Evolutionary conservation across 2,797 vertebrate genomes (phyloP).

Genomic region (Fistularia commersonii): DNA sequence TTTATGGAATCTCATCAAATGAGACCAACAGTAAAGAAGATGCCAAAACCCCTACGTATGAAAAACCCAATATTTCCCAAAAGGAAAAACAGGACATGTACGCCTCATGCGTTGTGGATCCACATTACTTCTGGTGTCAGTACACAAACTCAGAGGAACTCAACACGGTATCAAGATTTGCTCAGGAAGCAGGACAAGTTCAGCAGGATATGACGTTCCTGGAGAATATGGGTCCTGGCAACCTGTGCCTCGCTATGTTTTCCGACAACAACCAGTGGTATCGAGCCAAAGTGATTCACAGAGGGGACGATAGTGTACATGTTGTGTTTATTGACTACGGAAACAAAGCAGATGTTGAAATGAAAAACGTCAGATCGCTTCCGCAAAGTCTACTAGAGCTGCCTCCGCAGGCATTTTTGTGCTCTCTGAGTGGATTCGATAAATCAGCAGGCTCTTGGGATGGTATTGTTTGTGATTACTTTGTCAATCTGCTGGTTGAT

Average conservation of each 20-base stretch:
- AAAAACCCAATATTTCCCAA: conserved; percentile 35
- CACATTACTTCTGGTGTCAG: conserved; percentile 87
- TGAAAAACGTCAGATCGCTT: conserved; percentile 68
- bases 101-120: conserved; percentile 71
- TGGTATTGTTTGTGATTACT: conserved; percentile 70
- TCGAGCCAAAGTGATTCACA: conserved; percentile 72
- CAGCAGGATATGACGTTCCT: conserved; percentile 11
- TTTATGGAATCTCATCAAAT: not conserved
- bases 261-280: conserved; percentile 79
- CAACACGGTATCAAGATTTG: conserved; percentile 46
- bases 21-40: not conserved
- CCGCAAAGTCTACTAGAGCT: conserved; percentile 64
- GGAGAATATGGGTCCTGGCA: conserved; percentile 60
- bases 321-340: conserved; percentile 86
- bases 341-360: conserved; percentile 69
- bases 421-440: conserved; percentile 78
- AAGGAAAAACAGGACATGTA: conserved; percentile 65
- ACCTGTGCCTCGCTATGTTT: conserved; percentile 78
- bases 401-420: conserved; percentile 83
- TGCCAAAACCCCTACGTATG: conserved; percentile 22
- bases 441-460: conserved; percentile 73
- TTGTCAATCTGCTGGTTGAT: conserved; percentile 73
- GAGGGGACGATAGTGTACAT: conserved; percentile 24
- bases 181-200: conserved; percentile 66
- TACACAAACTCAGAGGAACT: conserved; percentile 41